Percentiles rank a stretch among this genome's conserved stretches.
These are phyloP conservation scores for Rhinophrynus dorsalis DNA, from an alignment of 2,797 vertebrate species.

Conservation along the genomic window DNA sequence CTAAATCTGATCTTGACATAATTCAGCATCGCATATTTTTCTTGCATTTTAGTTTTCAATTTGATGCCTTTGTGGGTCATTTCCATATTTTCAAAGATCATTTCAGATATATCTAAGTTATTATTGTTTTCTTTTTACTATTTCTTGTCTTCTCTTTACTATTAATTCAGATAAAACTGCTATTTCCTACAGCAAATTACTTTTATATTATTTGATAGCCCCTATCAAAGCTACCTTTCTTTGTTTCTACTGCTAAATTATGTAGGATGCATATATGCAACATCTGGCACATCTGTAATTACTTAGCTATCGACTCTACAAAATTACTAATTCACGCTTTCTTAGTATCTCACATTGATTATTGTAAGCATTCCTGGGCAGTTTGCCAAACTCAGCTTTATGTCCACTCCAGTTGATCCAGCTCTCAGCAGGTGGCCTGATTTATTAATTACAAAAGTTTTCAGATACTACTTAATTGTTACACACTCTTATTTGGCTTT, in stretches of 20 bases:
- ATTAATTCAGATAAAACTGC: slow-evolving; percentile 15
- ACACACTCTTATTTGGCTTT: slow-evolving; percentile 11
- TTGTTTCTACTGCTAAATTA: slow-evolving; percentile 36
- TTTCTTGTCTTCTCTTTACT: slow-evolving; percentile 14
- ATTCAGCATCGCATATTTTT: no score
- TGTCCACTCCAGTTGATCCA: slow-evolving; percentile 42
- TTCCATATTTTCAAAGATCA: neutral
- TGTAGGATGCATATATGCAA: slow-evolving; percentile 28
- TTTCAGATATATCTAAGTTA: neutral
- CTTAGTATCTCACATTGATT: slow-evolving; percentile 37
- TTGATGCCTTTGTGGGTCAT: neutral
- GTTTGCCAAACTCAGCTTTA: slow-evolving; percentile 35
- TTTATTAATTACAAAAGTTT: slow-evolving; percentile 47
- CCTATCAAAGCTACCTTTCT: slow-evolving; percentile 35
- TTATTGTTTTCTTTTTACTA: slow-evolving; percentile 6
- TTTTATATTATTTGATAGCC: slow-evolving; percentile 24
- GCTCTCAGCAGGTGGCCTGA: slow-evolving; percentile 38
- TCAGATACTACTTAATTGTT: slow-evolving; percentile 39
- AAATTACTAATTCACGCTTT: slow-evolving; percentile 38
- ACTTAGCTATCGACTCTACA: slow-evolving; percentile 36
- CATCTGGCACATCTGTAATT: slow-evolving; percentile 48
- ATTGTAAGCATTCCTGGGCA: slow-evolving; percentile 35
- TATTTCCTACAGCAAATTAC: slow-evolving; percentile 17
- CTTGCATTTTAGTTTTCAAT: no score
- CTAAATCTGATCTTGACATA: no score